A percentile compares a stretch with the other conserved stretches of the same genome.
phyloP scores from a whole-genome alignment of 2,797 vertebrate genomes.

The Eulemur albifrons region DNA sequence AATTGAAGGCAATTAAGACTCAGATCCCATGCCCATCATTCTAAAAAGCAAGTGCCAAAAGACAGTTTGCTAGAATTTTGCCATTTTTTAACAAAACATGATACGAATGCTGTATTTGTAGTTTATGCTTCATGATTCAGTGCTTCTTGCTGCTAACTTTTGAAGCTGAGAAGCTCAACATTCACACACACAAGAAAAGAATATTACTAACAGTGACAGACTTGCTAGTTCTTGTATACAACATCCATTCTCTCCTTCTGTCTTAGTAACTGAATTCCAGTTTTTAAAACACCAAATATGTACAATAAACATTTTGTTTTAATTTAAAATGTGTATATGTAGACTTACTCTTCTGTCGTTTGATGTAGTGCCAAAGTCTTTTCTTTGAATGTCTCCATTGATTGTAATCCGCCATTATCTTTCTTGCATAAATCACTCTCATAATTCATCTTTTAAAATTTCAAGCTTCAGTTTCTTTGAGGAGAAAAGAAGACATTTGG shows the following conservation, averaged over 20 bases:
- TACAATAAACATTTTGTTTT: slow-evolving; percentile 19
- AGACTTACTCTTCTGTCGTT: neutral
- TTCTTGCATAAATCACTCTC: neutral
- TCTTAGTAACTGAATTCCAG: neutral
- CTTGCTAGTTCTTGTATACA: neutral
- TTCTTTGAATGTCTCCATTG: neutral
- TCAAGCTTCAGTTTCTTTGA: neutral
- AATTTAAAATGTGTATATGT: neutral
- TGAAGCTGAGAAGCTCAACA: neutral
- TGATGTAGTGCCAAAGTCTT: neutral
- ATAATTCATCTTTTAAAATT: neutral
- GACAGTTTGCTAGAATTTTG: neutral
- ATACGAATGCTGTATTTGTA: neutral
- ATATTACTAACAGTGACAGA: neutral
- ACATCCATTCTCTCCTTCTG: neutral
- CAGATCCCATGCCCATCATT: neutral
- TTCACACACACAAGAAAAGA: neutral
- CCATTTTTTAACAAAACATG: slow-evolving; percentile 8
- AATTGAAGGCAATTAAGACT: slow-evolving; percentile 51
- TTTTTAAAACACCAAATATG: neutral
- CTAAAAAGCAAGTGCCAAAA: slow-evolving; percentile 24
- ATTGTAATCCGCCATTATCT: neutral
- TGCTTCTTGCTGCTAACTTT: neutral
- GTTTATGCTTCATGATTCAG: slow-evolving; percentile 17
- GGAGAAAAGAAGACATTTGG: neutral